phyloP scores from a whole-genome alignment of 2,888 invertebrate genomes.

The Nezara viridula region DNA sequence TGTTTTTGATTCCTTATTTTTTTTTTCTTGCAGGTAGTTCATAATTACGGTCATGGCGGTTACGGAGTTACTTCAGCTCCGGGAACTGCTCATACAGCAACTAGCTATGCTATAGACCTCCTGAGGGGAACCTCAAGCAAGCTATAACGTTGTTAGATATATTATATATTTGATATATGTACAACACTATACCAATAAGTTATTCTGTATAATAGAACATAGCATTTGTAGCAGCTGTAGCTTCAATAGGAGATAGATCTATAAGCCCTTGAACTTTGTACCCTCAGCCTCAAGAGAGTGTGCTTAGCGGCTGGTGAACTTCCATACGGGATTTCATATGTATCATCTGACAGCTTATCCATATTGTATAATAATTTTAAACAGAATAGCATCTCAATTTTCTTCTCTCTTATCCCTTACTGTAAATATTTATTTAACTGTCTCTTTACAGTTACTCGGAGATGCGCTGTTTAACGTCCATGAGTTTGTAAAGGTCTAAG shows the following conservation, averaged over 20 bases:
- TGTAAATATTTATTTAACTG: neutral
- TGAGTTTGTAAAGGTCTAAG: conserved; percentile 1
- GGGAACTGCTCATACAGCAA: conserved; percentile 85
- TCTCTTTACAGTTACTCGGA: neutral
- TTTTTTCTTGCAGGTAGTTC: conserved; percentile 77
- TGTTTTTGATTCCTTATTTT: neutral
- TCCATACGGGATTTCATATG: neutral
- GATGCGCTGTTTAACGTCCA: neutral
- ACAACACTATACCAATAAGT: neutral
- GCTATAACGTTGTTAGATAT: conserved; percentile 36
- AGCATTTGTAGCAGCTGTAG: conserved; percentile 23
- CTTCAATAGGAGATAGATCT: neutral
- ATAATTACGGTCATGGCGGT: conserved; percentile 96
- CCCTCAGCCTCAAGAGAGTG: neutral
- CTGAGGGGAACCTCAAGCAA: conserved; percentile 45
- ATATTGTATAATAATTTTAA: neutral
- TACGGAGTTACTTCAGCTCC: conserved; percentile 93
- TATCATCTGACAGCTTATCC: neutral
- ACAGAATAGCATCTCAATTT: neutral
- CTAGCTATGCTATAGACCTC: conserved; percentile 47
- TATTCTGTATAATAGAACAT: conserved; percentile 30
- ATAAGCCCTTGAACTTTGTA: conserved; percentile 4
- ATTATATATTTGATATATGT: conserved; percentile 44
- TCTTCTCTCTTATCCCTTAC: neutral
- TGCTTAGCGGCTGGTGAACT: neutral